A percentile compares a stretch with the other conserved stretches of the same genome.
Evolutionary conservation across 2,888 invertebrate species (phyloP).

Genomic region (Sphecodes monilicornis): DNA sequence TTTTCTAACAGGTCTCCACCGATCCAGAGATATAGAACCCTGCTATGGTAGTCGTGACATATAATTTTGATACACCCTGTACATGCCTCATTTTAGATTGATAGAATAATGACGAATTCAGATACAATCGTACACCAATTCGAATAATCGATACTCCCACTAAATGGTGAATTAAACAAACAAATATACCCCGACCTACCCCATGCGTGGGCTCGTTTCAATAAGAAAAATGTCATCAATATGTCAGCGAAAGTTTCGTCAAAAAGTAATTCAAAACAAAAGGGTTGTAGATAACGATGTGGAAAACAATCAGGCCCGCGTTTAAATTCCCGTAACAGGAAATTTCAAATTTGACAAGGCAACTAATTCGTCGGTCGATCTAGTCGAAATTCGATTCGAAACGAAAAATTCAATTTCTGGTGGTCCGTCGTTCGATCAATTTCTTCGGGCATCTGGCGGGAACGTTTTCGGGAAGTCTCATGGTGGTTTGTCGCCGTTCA

Average conservation of each 20-base stretch:
- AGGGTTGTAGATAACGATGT: too few species aligned
- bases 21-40: too few species aligned
- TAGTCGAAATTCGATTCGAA: neutral
- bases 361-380: neutral
- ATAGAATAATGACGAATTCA: too few species aligned
- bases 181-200: neutral
- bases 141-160: too few species aligned
- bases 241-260: neutral
- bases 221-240: neutral
- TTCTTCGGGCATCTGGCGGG: neutral
- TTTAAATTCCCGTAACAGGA: neutral
- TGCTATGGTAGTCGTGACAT: too few species aligned
- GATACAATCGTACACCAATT: too few species aligned
- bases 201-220: neutral
- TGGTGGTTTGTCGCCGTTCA: constrained; percentile 7
- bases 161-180: too few species aligned
- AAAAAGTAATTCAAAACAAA: neutral
- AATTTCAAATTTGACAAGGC: neutral
- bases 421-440: neutral
- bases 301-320: neutral
- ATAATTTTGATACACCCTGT: too few species aligned
- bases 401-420: neutral
- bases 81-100: too few species aligned
- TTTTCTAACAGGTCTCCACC: too few species aligned
- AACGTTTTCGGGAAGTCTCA: neutral